Conservation (phyloP, 2,888 invertebrate species). For the Harmothoe impar region DNA sequence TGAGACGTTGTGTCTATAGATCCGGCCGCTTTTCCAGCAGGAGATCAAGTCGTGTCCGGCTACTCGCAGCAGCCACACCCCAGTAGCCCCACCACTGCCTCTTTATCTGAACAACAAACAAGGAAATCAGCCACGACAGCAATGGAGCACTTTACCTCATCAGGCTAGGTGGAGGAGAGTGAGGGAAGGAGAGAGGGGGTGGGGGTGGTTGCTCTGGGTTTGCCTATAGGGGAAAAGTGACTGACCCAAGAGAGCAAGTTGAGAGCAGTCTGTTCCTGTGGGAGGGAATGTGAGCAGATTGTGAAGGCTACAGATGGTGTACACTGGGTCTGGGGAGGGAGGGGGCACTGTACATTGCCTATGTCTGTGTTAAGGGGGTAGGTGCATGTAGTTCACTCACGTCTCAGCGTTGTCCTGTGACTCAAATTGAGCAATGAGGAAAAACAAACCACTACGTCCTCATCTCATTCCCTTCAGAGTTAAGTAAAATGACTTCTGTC, state of each 20-base stretch:
- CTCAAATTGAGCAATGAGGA: too few relatives aligned
- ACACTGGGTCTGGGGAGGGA: not conserved
- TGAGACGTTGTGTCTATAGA: constrained; percentile 35
- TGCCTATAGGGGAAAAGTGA: not conserved
- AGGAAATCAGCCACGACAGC: not conserved
- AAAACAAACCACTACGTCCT: too few relatives aligned
- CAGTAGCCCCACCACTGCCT: not conserved
- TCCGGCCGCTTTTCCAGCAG: not conserved
- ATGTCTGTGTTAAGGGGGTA: not conserved
- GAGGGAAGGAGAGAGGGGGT: too few relatives aligned
- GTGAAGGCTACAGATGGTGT: not conserved
- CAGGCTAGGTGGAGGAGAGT: not conserved
- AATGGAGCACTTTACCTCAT: constrained; percentile 24
- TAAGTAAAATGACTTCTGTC: too few relatives aligned
- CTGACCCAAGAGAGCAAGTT: not conserved
- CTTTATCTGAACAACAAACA: constrained; percentile 39
- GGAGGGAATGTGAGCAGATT: not conserved
- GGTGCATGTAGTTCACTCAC: not conserved
- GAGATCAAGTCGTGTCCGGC: not conserved
- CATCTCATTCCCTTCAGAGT: too few relatives aligned
- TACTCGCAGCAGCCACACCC: not conserved
- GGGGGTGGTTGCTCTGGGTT: not conserved
- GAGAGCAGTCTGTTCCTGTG: not conserved
- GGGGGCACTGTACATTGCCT: not conserved
- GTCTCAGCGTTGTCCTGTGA: not conserved